A percentile compares a stretch with the other conserved stretches of the same genome.
These are phyloP conservation scores for Thunnus thynnus DNA, from an alignment of 2,113 vertebrate genomes.

Conservation along the genomic window DNA sequence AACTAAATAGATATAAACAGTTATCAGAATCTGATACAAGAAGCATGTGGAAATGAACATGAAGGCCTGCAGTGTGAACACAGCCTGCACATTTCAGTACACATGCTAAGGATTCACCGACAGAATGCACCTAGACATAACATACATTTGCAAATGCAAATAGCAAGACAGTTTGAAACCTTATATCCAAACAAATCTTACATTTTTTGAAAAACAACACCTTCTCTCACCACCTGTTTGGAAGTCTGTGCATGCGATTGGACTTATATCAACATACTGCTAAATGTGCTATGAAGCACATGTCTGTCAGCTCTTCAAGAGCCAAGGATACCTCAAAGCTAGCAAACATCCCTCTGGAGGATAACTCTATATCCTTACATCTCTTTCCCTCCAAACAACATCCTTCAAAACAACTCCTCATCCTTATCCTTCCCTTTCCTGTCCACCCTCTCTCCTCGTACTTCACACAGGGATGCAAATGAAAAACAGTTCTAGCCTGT, in stretches of 20 bases:
- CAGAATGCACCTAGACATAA: constrained; percentile 38
- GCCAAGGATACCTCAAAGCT: constrained; percentile 45
- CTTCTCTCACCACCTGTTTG: constrained; percentile 32
- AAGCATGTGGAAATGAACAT: constrained; percentile 22
- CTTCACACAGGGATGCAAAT: constrained; percentile 53
- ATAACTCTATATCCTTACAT: constrained; percentile 57
- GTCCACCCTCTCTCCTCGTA: not conserved
- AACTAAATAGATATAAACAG: constrained; percentile 40
- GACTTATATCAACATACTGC: constrained; percentile 33
- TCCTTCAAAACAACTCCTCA: constrained; percentile 57
- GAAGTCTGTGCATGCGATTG: constrained; percentile 15
- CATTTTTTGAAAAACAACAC: not conserved
- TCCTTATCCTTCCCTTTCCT: constrained; percentile 24
- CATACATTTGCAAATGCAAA: constrained; percentile 27
- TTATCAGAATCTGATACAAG: constrained; percentile 42
- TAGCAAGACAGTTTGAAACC: constrained; percentile 30
- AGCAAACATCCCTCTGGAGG: constrained; percentile 52
- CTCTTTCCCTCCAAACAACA: constrained; percentile 48
- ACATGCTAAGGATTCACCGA: constrained; percentile 25
- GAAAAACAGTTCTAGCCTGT: constrained; percentile 41
- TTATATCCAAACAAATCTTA: constrained; percentile 3
- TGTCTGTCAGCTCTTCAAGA: constrained; percentile 47
- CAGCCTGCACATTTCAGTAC: constrained; percentile 35
- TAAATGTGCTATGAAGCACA: constrained; percentile 47
- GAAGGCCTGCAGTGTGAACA: constrained; percentile 29